phyloP scores from a whole-genome alignment of 2,888 invertebrate genomes.

The Polyploca ridens region DNA sequence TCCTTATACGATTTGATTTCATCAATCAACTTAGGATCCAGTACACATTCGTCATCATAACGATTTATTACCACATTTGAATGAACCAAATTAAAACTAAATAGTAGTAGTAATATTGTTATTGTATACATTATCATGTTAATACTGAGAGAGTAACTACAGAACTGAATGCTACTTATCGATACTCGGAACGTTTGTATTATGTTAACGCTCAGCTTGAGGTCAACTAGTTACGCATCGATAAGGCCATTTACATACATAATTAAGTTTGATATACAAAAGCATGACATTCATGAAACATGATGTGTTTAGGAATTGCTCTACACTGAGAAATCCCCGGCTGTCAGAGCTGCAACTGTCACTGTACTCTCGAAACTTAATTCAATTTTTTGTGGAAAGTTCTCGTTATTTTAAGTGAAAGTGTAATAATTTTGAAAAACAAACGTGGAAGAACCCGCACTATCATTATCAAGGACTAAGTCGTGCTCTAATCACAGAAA shows the following conservation, averaged over 20 bases:
- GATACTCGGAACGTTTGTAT: not conserved
- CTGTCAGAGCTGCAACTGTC: too few species aligned
- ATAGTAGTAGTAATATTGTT: slow-evolving; percentile 22
- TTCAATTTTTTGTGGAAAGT: too few species aligned
- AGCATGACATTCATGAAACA: not conserved
- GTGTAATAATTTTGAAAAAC: too few species aligned
- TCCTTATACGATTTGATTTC: slow-evolving; percentile 85
- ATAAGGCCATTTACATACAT: not conserved
- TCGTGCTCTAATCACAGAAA: too few species aligned
- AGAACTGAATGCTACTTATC: slow-evolving; percentile 10
- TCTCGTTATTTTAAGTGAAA: too few species aligned
- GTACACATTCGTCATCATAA: slow-evolving; percentile 38
- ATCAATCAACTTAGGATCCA: slow-evolving; percentile 41
- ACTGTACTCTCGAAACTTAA: too few species aligned
- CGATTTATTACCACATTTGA: slow-evolving; percentile 43
- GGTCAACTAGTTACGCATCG: not conserved
- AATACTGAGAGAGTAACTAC: slow-evolving; percentile 6
- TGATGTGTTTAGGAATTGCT: too few species aligned
- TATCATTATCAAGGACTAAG: too few species aligned
- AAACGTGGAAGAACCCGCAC: too few species aligned
- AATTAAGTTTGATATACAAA: not conserved
- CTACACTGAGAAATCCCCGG: too few species aligned
- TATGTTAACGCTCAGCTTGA: not conserved
- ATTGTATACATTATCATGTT: slow-evolving; percentile 19
- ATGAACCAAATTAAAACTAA: slow-evolving; percentile 23